Base-by-base conservation (phyloP, 2,888 invertebrate species). In the Aspidiotus rigidus region DNA sequence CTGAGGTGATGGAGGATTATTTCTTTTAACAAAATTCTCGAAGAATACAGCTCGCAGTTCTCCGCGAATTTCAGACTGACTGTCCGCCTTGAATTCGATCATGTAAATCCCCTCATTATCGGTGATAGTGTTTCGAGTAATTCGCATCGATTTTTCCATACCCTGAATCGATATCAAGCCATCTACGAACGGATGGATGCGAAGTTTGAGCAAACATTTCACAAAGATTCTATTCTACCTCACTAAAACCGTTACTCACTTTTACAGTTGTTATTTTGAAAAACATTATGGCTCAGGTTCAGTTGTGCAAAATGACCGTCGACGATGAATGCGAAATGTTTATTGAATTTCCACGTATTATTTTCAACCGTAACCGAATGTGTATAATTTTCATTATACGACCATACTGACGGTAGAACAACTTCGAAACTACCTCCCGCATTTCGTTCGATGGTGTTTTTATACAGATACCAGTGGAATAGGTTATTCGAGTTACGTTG, bases 401-500 rank as follows among this genome's bases (percentile, higher is more conserved):
- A 88, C 93, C 93, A 93, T 1, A 96, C 95, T 74, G 94, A 93
- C 0, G 99, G 99, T 53, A 99, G 79, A 11, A 87, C 84, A 7
- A 98, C 83, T 75, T 91, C 87, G 73, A 99, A 87, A 1, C 98
- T 98, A 11, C 93, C 93, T 40, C 84, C 84, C 71, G 82, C 82
- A 76, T 97, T 98, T 73, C 90, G 83, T 76, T 91, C 90, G 72
- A 99, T 85, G 0, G 88, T 86, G 71, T 90, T 90, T 75, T 93
- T 90, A 77, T 90, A 89, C 62, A 97, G 78, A 40, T 90, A 83
- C 84, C 98, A 99, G 77, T 97, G 94, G 81, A 95, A 99, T 1
- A 99, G 82, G 80, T 99, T 99, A 76, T 98, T 98, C 0, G 97
- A 95, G 72, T 93, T 90, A 74, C 95, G 85, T 74, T 98, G 85